Percentiles rank a stretch among this genome's conserved stretches.
These are phyloP conservation scores for Yoshiicerus persimilis DNA, from an alignment of 1,140 invertebrate genomes.

Conservation along the genomic window DNA sequence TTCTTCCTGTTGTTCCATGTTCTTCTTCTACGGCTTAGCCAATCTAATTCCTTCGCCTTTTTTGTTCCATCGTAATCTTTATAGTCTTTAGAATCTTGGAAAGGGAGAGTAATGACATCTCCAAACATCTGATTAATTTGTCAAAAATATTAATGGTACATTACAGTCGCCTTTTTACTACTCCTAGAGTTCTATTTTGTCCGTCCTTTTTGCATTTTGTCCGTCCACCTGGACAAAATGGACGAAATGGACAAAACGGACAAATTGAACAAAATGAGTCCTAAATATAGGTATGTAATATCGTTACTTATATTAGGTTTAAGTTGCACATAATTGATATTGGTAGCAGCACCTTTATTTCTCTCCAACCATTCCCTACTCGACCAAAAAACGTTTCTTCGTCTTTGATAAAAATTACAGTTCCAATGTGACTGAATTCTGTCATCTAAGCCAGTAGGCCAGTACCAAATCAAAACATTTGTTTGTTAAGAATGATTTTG, in stretches of 20 bases:
- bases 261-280: too few species aligned
- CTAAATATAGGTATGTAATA: too few species aligned
- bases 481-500: too few species aligned
- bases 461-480: too few species aligned
- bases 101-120: background rate
- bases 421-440: conserved; percentile 78
- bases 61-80: background rate
- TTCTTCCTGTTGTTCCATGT: background rate
- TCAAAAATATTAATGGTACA: background rate
- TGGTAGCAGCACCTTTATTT: background rate
- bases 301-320: background rate
- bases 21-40: background rate
- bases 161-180: too few species aligned
- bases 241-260: too few species aligned
- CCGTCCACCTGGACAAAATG: too few species aligned
- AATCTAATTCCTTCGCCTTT: background rate
- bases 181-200: background rate
- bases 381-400: conserved; percentile 84
- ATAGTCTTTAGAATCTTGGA: background rate
- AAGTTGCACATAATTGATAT: background rate
- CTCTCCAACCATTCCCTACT: conserved; percentile 79
- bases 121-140: background rate
- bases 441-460: conserved; percentile 61
- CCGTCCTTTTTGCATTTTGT: too few species aligned
- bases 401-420: conserved; percentile 83